A percentile compares a stretch with the other conserved stretches of the same genome.
phyloP scores from a whole-genome alignment of 1,140 invertebrate species.

The Caenorhabditis elegans region WBcel235 BX284602.5:10073501-10074000 shows the following conservation, averaged over 20 bases:
- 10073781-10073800: neutral
- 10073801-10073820: neutral
- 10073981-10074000: too few species aligned
- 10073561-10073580: neutral
- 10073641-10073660: constrained; percentile 33
- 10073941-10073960: too few species aligned
- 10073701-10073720: neutral
- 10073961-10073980: too few species aligned
- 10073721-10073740: neutral
- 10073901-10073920: neutral
- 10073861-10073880: neutral
- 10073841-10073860: neutral
- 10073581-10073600: constrained; percentile 27
- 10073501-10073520: neutral
- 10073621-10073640: constrained; percentile 30
- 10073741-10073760: constrained; percentile 25
- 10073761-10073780: neutral
- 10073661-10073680: neutral
- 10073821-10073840: constrained; percentile 9
- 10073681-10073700: neutral
- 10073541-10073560: too few species aligned
- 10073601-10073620: neutral
- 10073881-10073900: neutral
- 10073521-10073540: too few species aligned
- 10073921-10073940: neutral